Conservation (phyloP, 92 coral and sea anemone species). For the Zoanthus sansibaricus region DNA sequence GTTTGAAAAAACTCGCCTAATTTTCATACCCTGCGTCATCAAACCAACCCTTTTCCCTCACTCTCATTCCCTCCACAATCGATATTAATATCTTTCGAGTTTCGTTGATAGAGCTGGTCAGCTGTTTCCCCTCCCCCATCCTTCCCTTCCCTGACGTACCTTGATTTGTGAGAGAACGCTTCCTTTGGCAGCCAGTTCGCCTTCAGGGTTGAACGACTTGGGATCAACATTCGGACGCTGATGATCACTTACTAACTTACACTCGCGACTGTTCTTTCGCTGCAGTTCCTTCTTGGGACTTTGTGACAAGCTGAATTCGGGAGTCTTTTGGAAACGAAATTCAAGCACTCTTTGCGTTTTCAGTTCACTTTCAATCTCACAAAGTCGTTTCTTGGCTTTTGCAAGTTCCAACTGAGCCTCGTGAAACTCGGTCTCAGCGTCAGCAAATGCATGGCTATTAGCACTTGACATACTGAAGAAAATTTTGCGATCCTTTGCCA, state of each 20-base stretch:
- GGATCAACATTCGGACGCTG: constrained; percentile 52
- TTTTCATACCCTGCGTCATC: too few relatives aligned
- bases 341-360: constrained; percentile 79
- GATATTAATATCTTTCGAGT: too few relatives aligned
- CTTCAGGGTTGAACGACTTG: constrained; percentile 57
- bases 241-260: constrained; percentile 44
- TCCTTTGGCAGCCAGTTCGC: constrained; percentile 62
- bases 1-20: too few relatives aligned
- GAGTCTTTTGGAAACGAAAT: constrained; percentile 62
- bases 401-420: constrained; percentile 89
- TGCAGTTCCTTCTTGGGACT: constrained; percentile 40
- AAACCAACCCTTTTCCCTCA: too few relatives aligned
- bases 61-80: too few relatives aligned
- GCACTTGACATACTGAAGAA: constrained; percentile 79
- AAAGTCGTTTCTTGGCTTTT: constrained; percentile 84
- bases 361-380: constrained; percentile 90
- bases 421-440: constrained; percentile 90
- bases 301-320: constrained; percentile 37
- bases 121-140: too few relatives aligned
- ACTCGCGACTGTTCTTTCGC: constrained; percentile 65
- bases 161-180: constrained; percentile 84
- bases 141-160: constrained; percentile 52
- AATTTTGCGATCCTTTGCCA: constrained; percentile 93
- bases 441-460: constrained; percentile 77
- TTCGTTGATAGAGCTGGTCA: too few relatives aligned